These are phyloP conservation scores for Enteromius unitaeniatus DNA, from an alignment of 2,797 vertebrate species.

Conservation along the genomic window DNA sequence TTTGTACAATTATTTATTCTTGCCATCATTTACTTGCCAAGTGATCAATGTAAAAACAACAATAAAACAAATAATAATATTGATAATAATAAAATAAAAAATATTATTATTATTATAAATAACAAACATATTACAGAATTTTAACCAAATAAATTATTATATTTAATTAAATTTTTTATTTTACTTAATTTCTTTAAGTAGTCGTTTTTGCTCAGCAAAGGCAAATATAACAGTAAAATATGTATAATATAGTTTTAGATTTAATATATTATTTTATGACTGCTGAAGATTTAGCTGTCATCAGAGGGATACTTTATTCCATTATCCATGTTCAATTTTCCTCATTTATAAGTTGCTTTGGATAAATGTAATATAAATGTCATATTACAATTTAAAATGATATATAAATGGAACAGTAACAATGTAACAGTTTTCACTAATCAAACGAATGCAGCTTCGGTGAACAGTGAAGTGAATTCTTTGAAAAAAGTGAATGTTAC, in stretches of 20 bases:
- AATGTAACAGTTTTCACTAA: not conserved
- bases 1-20: not conserved
- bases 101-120: no score
- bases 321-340: no score
- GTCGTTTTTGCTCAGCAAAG: not conserved
- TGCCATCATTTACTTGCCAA: not conserved
- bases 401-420: not conserved
- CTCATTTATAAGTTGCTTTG: no score
- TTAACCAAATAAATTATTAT: no score
- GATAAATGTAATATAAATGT: no score
- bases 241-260: not conserved
- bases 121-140: no score
- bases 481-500: not conserved
- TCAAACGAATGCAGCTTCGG: no score
- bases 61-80: not conserved
- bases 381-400: not conserved
- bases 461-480: not conserved
- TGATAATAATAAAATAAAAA: not conserved
- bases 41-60: not conserved
- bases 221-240: not conserved
- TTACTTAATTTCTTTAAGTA: not conserved
- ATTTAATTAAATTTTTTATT: no score
- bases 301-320: not conserved
- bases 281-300: not conserved
- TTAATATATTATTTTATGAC: not conserved